Evolutionary conservation across 2,797 vertebrate genomes (phyloP).

Genomic region (Hephaestus fuliginosus): DNA sequence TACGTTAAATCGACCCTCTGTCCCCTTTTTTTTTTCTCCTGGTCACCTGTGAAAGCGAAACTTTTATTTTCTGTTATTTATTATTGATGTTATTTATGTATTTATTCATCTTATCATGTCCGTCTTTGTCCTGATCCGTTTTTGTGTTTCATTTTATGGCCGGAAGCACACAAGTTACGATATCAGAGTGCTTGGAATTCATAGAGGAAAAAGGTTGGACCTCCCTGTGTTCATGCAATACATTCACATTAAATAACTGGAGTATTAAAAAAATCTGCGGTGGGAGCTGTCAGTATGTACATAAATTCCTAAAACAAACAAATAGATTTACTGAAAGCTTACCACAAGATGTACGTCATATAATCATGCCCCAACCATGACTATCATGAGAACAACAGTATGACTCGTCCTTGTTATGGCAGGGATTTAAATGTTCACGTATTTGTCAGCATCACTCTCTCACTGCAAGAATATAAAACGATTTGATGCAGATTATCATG

Average conservation of each 20-base stretch:
- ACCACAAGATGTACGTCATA: background rate
- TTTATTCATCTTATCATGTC: slow-evolving; percentile 44
- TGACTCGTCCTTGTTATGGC: background rate
- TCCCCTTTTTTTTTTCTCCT: slow-evolving; percentile 18
- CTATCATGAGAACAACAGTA: background rate
- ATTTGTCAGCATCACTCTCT: background rate
- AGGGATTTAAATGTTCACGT: slow-evolving; percentile 7
- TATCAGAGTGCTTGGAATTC: background rate
- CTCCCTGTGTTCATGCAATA: background rate
- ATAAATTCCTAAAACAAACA: background rate
- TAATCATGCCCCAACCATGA: background rate
- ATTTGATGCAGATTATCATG: slow-evolving; percentile 13
- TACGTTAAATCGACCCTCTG: slow-evolving; percentile 1
- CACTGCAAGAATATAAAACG: background rate
- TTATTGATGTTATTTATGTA: slow-evolving; percentile 52
- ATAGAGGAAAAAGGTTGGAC: background rate
- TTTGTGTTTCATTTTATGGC: slow-evolving; percentile 26
- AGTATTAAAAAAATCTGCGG: background rate
- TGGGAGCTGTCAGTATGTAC: background rate
- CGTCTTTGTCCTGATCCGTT: slow-evolving; percentile 48
- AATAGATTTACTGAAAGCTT: background rate
- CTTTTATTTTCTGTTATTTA: slow-evolving; percentile 38
- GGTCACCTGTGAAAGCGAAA: slow-evolving; percentile 24
- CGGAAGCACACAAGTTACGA: slow-evolving; percentile 21
- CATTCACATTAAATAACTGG: background rate